Evolutionary conservation across 2,888 invertebrate species (phyloP).

Genomic region (Drosophila emarginata): DNA sequence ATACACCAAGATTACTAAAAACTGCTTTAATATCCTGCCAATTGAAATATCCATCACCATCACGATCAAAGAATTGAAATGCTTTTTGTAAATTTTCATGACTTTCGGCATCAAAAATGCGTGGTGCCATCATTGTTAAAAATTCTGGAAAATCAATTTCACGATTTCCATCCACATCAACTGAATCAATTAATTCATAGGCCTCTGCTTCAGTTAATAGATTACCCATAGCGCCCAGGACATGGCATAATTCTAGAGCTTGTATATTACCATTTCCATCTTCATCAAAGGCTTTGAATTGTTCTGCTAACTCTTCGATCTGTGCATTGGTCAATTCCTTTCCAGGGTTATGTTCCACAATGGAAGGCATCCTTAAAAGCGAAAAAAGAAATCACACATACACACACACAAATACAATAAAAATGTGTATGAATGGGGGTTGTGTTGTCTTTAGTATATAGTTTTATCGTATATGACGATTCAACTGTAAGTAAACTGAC

Average conservation of each 20-base stretch:
- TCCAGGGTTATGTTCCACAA: background rate
- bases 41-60: conserved; percentile 98
- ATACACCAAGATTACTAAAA: conserved; percentile 98
- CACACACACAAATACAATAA: conserved; percentile 11
- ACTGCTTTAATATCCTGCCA: conserved; percentile 98
- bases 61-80: conserved; percentile 90
- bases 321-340: conserved; percentile 95
- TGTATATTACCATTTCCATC: conserved; percentile 99
- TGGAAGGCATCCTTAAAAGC: background rate
- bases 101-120: conserved; percentile 98
- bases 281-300: conserved; percentile 98
- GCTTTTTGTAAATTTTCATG: conserved; percentile 94
- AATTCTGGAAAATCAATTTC: conserved; percentile 99
- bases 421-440: background rate
- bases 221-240: conserved; percentile 98
- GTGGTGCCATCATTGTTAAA: conserved; percentile 98
- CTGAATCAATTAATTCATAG: conserved; percentile 99
- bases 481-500: conserved; percentile 47
- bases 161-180: conserved; percentile 87
- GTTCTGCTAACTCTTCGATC: conserved; percentile 99
- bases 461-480: background rate
- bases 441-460: background rate
- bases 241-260: conserved; percentile 98
- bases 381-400: background rate
- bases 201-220: conserved; percentile 99